Percentiles rank a stretch among this genome's conserved stretches.
phyloP scores from a whole-genome alignment of 2,888 invertebrate genomes.

The Linyphia triangularis region DNA sequence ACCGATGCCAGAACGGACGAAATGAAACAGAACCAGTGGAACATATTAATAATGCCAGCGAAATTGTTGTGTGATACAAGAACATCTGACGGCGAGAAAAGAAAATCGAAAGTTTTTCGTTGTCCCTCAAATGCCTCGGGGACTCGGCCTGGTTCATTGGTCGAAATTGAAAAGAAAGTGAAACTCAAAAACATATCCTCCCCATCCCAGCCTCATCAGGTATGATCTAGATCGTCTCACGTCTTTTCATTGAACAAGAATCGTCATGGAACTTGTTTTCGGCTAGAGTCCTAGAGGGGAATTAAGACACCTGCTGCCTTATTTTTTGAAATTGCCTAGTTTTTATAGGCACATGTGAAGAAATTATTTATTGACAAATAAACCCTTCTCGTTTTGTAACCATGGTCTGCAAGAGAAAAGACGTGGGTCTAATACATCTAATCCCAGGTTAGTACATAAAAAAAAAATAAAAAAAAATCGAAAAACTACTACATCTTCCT shows the following conservation, averaged over 20 bases:
- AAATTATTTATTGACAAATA: no score
- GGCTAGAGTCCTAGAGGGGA: background rate
- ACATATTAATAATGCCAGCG: background rate
- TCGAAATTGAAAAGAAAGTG: background rate
- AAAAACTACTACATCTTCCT: no score
- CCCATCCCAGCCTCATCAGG: background rate
- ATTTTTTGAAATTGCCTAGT: background rate
- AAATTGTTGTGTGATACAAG: background rate
- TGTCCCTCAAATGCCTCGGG: background rate
- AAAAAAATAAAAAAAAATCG: no score
- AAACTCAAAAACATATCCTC: background rate
- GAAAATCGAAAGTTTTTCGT: background rate
- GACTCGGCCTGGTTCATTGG: background rate
- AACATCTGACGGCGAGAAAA: background rate
- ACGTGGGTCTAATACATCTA: no score
- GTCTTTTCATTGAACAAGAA: background rate
- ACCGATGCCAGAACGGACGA: background rate
- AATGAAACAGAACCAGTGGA: background rate
- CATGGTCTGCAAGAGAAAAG: no score
- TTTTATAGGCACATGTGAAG: no score
- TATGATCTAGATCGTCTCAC: background rate
- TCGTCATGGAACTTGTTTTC: background rate
- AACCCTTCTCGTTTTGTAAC: no score
- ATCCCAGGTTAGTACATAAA: no score
- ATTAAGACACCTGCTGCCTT: background rate